Evolutionary conservation across 1,140 invertebrate species (phyloP).

Genomic region (Globodera ellingtonae): DNA sequence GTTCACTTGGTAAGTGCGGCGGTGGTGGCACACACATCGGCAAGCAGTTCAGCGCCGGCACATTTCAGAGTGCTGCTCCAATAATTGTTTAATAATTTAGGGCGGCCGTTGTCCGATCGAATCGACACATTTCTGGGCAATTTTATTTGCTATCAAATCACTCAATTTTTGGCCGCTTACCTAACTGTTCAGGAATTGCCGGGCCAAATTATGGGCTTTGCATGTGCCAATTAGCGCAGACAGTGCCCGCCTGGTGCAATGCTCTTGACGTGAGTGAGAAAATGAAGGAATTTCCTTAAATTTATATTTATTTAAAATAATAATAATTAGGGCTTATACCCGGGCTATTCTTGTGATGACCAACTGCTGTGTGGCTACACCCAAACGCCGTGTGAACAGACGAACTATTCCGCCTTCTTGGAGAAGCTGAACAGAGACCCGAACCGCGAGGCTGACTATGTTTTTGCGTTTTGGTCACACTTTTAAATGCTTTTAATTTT

Average conservation of each 20-base stretch:
- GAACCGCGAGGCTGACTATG: slow-evolving; percentile 58
- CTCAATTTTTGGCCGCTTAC: background rate
- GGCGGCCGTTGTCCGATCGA: slow-evolving; percentile 44
- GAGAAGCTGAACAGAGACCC: slow-evolving; percentile 63
- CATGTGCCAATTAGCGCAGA: slow-evolving; percentile 63
- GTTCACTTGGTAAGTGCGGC: slow-evolving; percentile 51
- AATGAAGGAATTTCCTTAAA: too few species aligned
- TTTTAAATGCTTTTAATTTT: slow-evolving; percentile 16
- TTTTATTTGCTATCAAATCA: background rate
- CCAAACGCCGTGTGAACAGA: slow-evolving; percentile 53
- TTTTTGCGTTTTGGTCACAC: slow-evolving; percentile 63
- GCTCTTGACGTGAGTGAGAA: slow-evolving; percentile 51
- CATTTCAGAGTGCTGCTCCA: too few species aligned
- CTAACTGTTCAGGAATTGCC: slow-evolving; percentile 47
- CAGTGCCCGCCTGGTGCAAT: slow-evolving; percentile 65
- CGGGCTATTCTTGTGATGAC: slow-evolving; percentile 64
- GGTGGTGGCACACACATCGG: too few species aligned
- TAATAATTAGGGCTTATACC: slow-evolving; percentile 50
- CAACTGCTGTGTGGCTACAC: slow-evolving; percentile 64
- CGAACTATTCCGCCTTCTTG: slow-evolving; percentile 62
- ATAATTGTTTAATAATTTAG: slow-evolving; percentile 5
- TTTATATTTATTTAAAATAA: too few species aligned
- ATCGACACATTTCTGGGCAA: slow-evolving; percentile 60
- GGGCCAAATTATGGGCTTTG: slow-evolving; percentile 64
- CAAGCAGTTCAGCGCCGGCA: too few species aligned